Base-by-base conservation (phyloP, 2,888 invertebrate species). In the Acrobeloides nanus region DNA sequence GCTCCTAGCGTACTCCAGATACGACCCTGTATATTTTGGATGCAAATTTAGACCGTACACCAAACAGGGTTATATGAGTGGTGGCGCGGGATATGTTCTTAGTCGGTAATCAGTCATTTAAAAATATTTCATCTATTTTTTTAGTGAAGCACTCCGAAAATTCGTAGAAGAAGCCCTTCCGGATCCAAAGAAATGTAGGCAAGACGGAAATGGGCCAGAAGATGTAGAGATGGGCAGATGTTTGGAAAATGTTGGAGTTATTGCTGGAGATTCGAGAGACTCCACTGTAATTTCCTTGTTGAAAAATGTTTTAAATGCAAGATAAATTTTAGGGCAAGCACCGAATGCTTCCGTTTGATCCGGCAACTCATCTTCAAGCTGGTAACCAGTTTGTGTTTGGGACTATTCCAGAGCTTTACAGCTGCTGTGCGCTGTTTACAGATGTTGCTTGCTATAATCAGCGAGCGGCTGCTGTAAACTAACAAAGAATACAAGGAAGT, bases 201-300 rank as follows among this genome's bases (percentile, higher is more conserved):
- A 25, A 88, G 89, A 25, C 1, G 47, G 44, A 34, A 1, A 83
- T 85, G 0, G 57, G 52, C 83, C 86, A 0, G 89, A 90, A 74
- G 90, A 90, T 74, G 85, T 86, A 0, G 88, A 89, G 76, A 84
- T 89, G 78, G 92, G 87, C 78, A 84, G 82, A 73, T 89, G 93
- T 69, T 74, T 95, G 57, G 83, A 84, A 62, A 83, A 82, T 44
- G 81, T 89, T 0, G 84, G 85, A 0, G 90, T 93, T 0, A 78
- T 78, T 41, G 88, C 89, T 0, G 86, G 84, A 61, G 90, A 92
- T 74, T 83, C 86, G 0, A 80, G 89, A 1, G 93, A 95, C 76
- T 79, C 82, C 0, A 74, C 82, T 17, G 49, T 48, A 46, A 32
- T 29, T 32, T 6, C 29, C 4, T 12, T 4, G 5, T 7, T 23